Evolutionary conservation across 1,140 invertebrate genomes (phyloP), one percentile per base, ranked within the genome.

Genomic region (Meteorus sp.): DNA sequence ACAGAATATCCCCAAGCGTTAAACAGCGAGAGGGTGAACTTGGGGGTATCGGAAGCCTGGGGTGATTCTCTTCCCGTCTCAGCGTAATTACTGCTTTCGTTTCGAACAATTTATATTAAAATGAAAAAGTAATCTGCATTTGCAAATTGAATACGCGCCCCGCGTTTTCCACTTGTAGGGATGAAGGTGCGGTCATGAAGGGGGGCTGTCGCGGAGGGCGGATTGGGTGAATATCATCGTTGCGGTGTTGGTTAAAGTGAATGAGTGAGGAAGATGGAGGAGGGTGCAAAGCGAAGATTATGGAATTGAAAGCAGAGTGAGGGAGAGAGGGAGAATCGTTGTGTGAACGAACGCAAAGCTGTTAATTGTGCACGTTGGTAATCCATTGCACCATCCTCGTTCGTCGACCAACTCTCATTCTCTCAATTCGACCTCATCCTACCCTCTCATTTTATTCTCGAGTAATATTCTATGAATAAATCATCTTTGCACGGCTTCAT

Each of bases 41-140:
- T n/a, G n/a, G n/a, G n/a, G n/a, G n/a, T n/a, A n/a, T n/a, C n/a
- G n/a, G n/a, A 13, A 9, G 29, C 33, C 7, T 9, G 20, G 33
- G 63, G 51, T 47, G 23, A 44, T 53, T 61, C 56, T 44, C 55
- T 48, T 43, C 53, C 60, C 63, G 59, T n/a, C 57, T 59, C 60
- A 61, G 53, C 61, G 67, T 75, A 76, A 76, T 76, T 76, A 76
- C 70, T 68, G 62, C 62, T 72, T 74, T 75, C 75, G 72, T 76
- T 76, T 72, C 66, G 55, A 72, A 73, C 75, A 72, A 73, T 77
- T 78, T 75, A 70, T 76, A 77, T 77, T 76, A 75, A 77, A 78
- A 77, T 72, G 68, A 74, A 74, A 35, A 74, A 72, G 70, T 69
- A 75, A 75, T 77, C 71, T 72, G 74, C 72, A 75, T 77, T 71